Conservation (phyloP, 2,888 invertebrate species). For the Machimus atricapillus region DNA sequence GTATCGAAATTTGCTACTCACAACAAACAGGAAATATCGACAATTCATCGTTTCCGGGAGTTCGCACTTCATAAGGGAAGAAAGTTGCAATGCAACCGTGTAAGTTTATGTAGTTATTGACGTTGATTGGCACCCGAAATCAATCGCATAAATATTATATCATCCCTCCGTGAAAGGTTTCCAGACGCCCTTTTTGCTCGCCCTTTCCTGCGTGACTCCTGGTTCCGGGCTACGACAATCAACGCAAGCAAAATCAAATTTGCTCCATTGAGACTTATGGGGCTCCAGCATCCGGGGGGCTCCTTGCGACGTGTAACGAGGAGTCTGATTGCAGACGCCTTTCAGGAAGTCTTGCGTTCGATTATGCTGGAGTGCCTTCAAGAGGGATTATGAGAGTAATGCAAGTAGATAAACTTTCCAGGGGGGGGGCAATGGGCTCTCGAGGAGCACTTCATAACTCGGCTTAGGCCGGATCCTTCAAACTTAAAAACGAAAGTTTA, state of each 20-base stretch:
- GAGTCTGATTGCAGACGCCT: background rate
- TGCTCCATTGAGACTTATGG: background rate
- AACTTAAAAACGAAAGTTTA: background rate
- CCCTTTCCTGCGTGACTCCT: background rate
- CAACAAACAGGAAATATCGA: background rate
- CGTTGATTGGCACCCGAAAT: background rate
- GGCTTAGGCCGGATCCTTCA: background rate
- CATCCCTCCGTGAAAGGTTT: background rate
- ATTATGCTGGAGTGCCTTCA: background rate
- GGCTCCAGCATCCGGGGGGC: background rate
- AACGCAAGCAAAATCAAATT: background rate
- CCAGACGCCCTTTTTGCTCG: background rate
- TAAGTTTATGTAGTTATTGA: background rate
- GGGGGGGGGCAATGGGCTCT: background rate
- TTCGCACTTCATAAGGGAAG: background rate
- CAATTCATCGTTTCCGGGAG: background rate
- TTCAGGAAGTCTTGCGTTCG: background rate
- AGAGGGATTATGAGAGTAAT: background rate
- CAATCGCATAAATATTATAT: background rate
- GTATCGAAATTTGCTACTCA: background rate
- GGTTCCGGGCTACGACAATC: background rate
- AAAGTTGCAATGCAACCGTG: background rate
- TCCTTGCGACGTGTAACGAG: background rate
- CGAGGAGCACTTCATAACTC: background rate
- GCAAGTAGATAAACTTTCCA: background rate